phyloP scores from a whole-genome alignment of 2,113 vertebrate species.

The Scytalopus superciliaris region DNA sequence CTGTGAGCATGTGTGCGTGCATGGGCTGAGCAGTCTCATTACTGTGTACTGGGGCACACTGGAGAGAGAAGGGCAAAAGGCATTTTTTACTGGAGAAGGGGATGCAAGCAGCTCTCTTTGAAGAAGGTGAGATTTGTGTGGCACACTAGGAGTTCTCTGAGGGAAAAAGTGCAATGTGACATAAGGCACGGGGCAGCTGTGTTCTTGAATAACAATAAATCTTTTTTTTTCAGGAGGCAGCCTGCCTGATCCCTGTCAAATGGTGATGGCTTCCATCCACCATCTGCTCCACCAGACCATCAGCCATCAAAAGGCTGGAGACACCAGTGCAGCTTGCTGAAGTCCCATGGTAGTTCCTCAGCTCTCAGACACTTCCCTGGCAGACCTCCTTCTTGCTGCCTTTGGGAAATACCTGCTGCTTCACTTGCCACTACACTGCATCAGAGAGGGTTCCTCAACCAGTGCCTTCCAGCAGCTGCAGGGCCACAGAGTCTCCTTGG shows the following conservation, averaged over 20 bases:
- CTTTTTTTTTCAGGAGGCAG: background rate
- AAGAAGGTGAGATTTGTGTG: background rate
- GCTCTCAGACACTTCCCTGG: accelerated
- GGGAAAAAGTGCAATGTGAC: background rate
- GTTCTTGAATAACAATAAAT: background rate
- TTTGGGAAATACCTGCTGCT: background rate
- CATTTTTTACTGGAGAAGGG: background rate
- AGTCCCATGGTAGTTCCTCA: background rate
- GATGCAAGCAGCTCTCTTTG: background rate
- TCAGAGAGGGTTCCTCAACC: background rate
- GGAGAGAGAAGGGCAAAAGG: background rate
- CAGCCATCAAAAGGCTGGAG: background rate
- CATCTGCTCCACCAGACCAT: background rate
- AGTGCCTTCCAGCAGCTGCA: background rate
- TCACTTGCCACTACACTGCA: accelerated
- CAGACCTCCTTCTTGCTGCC: background rate
- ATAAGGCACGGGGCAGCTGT: background rate
- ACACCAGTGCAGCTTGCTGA: background rate
- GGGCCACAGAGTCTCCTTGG: background rate
- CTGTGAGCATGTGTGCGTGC: accelerated
- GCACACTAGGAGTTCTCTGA: background rate
- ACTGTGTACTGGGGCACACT: background rate
- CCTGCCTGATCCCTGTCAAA: background rate
- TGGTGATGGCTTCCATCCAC: background rate
- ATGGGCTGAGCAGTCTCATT: background rate